Conservation (phyloP, 1,140 invertebrate genomes). For the Neelides sp. region DNA sequence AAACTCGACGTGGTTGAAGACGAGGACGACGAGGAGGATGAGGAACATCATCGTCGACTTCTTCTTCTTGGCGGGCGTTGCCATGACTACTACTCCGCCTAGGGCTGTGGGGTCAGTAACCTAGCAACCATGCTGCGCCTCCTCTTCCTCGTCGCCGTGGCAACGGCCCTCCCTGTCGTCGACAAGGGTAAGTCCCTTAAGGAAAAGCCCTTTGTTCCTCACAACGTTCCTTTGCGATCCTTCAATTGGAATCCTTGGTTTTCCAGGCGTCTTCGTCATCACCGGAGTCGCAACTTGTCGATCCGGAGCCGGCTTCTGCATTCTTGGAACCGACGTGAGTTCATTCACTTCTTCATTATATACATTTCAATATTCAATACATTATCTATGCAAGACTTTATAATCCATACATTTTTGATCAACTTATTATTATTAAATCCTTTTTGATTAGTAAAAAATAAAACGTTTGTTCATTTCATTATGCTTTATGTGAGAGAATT, state of each 20-base stretch:
- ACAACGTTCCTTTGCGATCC: not conserved
- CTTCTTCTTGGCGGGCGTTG: slow-evolving; percentile 9
- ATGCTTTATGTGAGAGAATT: too few species aligned
- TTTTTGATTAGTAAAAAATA: too few species aligned
- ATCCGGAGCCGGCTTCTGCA: slow-evolving; percentile 37
- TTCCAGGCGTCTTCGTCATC: slow-evolving; percentile 39
- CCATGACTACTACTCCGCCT: not conserved
- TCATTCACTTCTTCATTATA: slow-evolving; percentile 31
- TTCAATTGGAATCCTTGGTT: not conserved
- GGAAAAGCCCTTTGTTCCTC: not conserved
- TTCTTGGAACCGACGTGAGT: slow-evolving; percentile 36
- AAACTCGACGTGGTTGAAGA: too few species aligned
- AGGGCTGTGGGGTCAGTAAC: not conserved
- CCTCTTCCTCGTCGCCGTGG: not conserved
- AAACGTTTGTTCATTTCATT: too few species aligned
- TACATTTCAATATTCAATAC: not conserved
- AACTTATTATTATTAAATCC: too few species aligned
- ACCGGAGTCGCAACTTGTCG: slow-evolving; percentile 38
- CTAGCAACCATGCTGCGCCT: not conserved
- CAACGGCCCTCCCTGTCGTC: slow-evolving; percentile 18
- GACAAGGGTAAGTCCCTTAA: slow-evolving; percentile 20
- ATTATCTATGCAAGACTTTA: too few species aligned
- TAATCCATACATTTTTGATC: too few species aligned
- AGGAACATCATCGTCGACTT: slow-evolving; percentile 9
- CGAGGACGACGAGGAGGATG: not conserved